Evolutionary conservation across 2,888 invertebrate species (phyloP).

Genomic region (Lissocephala sabroskyi): DNA sequence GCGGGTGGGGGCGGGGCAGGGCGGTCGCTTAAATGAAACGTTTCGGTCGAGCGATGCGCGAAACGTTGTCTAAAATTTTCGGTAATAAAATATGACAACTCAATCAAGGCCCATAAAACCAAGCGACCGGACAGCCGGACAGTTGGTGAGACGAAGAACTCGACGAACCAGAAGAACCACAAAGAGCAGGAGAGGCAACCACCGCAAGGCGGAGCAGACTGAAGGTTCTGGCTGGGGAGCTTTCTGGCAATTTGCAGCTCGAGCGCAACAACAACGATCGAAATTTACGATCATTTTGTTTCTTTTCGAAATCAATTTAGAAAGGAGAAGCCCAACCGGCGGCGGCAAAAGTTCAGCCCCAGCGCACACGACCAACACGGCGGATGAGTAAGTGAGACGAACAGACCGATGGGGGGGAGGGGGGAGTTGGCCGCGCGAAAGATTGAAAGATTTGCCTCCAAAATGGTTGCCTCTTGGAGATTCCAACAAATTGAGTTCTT

Average conservation of each 20-base stretch:
- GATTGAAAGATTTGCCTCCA: not conserved
- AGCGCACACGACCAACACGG: conserved; percentile 30
- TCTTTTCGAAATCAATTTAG: conserved; percentile 65
- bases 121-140: conserved; percentile 15
- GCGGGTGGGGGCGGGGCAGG: too few relatives aligned
- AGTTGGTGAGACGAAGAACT: too few relatives aligned
- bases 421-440: not conserved
- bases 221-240: too few relatives aligned
- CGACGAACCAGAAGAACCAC: conserved; percentile 7
- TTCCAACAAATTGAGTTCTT: conserved; percentile 53
- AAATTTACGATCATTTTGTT: conserved; percentile 66
- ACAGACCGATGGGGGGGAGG: conserved; percentile 7
- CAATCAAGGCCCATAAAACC: conserved; percentile 68
- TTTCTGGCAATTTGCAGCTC: too few relatives aligned
- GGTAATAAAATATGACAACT: conserved; percentile 71
- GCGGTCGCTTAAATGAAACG: conserved; percentile 25
- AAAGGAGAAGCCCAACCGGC: conserved; percentile 55
- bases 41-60: conserved; percentile 32
- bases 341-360: conserved; percentile 59
- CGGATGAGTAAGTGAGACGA: not conserved
- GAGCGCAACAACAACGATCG: conserved; percentile 51
- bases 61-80: conserved; percentile 67
- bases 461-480: too few relatives aligned
- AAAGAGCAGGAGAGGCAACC: not conserved
- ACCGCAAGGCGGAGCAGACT: conserved; percentile 11